phyloP scores from a whole-genome alignment of 2,113 vertebrate genomes.

The Sorex araneus region DNA sequence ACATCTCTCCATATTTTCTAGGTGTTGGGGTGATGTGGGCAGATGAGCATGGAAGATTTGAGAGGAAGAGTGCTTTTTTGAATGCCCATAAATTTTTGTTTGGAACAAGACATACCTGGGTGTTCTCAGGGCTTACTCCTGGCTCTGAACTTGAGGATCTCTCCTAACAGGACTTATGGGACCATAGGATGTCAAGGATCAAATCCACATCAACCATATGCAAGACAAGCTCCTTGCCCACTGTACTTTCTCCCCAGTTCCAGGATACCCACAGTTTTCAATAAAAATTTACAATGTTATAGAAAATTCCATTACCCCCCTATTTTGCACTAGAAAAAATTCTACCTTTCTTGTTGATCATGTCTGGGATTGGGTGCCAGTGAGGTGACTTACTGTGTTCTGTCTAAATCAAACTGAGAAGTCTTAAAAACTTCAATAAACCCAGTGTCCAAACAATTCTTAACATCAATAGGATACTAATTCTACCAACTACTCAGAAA shows the following conservation, averaged over 20 bases:
- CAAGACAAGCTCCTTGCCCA: too few species aligned
- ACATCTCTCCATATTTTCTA: too few species aligned
- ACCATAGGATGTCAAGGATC: too few species aligned
- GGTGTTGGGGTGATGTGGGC: rapidly evolving
- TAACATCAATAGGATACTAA: neutral
- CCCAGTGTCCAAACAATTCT: neutral
- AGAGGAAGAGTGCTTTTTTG: too few species aligned
- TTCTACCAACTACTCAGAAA: neutral
- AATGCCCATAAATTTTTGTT: too few species aligned
- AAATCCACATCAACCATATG: too few species aligned
- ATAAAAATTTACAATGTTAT: slow-evolving; percentile 3
- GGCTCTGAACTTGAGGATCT: too few species aligned
- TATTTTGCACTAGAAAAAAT: neutral
- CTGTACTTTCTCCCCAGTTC: too few species aligned
- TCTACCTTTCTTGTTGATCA: neutral
- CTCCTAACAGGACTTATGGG: too few species aligned
- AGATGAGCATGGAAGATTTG: too few species aligned
- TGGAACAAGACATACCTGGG: too few species aligned
- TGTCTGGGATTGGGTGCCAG: neutral
- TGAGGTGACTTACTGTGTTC: neutral
- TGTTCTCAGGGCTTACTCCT: too few species aligned
- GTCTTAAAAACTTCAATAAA: neutral
- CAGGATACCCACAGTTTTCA: neutral
- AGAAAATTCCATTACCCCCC: neutral
- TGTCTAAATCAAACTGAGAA: slow-evolving; percentile 18